These are phyloP conservation scores for Brenthis hecate DNA, from an alignment of 2,888 invertebrate genomes.

Conservation along the genomic window DNA sequence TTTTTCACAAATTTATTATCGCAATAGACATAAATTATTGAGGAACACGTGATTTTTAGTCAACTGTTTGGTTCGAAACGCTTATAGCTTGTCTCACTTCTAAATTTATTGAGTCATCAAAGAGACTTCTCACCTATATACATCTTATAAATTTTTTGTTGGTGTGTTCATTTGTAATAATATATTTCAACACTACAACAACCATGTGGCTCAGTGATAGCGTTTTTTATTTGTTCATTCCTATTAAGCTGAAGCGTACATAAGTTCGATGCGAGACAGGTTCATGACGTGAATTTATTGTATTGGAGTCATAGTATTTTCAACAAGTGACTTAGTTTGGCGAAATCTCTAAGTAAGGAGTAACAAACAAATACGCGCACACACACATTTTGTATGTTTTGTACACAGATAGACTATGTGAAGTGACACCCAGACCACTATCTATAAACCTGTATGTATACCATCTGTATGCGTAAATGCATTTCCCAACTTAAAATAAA, in stretches of 20 bases:
- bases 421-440: no score
- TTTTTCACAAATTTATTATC: not conserved
- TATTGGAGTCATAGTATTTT: not conserved
- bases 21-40: conserved; percentile 25
- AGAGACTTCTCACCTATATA: conserved; percentile 39
- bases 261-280: no score
- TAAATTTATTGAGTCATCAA: conserved; percentile 46
- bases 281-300: not conserved
- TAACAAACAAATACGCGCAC: no score
- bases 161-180: not conserved
- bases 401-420: no score
- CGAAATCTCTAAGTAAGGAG: no score
- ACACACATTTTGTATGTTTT: no score
- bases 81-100: conserved; percentile 37
- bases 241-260: no score
- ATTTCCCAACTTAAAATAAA: no score
- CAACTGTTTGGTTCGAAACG: conserved; percentile 36
- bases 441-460: no score
- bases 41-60: conserved; percentile 24
- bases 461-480: no score
- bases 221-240: no score
- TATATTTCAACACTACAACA: not conserved
- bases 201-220: not conserved
- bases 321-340: no score
- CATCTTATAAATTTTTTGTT: conserved; percentile 12